Conservation (phyloP, 2,888 invertebrate species). For the Ditula angustiorana region DNA sequence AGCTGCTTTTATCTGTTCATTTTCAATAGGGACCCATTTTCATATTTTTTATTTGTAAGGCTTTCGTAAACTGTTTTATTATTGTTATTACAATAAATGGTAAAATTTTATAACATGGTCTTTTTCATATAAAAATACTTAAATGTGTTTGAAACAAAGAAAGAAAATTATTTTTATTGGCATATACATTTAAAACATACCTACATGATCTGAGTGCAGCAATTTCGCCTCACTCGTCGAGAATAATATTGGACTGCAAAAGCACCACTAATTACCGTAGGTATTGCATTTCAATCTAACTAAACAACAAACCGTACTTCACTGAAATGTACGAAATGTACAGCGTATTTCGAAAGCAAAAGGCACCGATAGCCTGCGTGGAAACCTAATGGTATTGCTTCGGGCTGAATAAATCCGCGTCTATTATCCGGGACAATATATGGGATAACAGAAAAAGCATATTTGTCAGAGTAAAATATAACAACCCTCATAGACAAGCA, state of each 20-base stretch:
- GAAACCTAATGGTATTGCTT: constrained; percentile 20
- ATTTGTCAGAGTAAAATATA: constrained; percentile 42
- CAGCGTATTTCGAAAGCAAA: neutral
- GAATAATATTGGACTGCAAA: neutral
- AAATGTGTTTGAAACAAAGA: too few species aligned
- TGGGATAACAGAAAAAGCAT: constrained; percentile 36
- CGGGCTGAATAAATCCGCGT: constrained; percentile 29
- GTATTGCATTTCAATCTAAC: neutral
- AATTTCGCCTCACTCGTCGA: neutral
- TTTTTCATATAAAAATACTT: too few species aligned
- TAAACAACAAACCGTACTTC: neutral
- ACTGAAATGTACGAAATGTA: neutral
- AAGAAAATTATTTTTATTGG: neutral
- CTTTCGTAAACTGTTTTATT: too few species aligned
- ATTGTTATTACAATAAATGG: too few species aligned
- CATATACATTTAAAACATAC: too few species aligned
- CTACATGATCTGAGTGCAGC: too few species aligned
- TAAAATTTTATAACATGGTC: too few species aligned
- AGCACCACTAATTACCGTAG: neutral
- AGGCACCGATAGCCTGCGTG: neutral
- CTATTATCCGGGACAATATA: constrained; percentile 18
- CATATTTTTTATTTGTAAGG: too few species aligned
- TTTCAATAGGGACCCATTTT: too few species aligned
- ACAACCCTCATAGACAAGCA: constrained; percentile 52
- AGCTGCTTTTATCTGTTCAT: too few species aligned